These are phyloP conservation scores for Shinisaurus crocodilurus DNA, from an alignment of 2,113 vertebrate genomes.

Conservation along the genomic window DNA sequence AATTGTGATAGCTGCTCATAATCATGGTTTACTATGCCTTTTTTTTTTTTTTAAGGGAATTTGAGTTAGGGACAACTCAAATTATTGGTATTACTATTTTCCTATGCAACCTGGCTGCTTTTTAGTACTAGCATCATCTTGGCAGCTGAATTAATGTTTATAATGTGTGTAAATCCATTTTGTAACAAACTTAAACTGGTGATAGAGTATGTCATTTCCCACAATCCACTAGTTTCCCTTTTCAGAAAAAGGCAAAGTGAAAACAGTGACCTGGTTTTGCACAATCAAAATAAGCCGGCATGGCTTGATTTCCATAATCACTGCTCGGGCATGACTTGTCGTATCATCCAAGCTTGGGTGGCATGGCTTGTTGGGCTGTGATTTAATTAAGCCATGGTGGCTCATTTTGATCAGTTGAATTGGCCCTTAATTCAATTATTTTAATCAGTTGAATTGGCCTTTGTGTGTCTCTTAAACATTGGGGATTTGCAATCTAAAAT, in stretches of 20 bases:
- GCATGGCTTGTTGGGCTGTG: too few species aligned
- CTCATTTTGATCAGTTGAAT: background rate
- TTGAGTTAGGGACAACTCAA: background rate
- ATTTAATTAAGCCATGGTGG: too few species aligned
- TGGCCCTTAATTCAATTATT: background rate
- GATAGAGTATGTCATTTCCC: background rate
- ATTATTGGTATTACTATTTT: background rate
- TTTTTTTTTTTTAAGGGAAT: background rate
- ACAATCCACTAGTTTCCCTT: background rate
- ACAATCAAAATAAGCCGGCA: background rate
- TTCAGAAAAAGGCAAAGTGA: background rate
- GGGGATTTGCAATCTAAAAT: background rate
- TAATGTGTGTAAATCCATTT: background rate
- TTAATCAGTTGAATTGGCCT: background rate
- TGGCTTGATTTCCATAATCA: too few species aligned
- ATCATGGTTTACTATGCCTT: background rate
- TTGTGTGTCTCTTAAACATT: background rate
- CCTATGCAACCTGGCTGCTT: background rate
- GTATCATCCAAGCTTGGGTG: background rate
- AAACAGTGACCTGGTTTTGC: background rate
- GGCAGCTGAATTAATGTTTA: background rate
- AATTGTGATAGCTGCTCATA: background rate
- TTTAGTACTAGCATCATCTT: background rate
- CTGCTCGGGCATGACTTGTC: too few species aligned
- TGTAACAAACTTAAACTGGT: background rate